A percentile compares a stretch with the other conserved stretches of the same genome.
Conservation (phyloP, 2,113 vertebrate species). For the Pachyramphus minor region DNA sequence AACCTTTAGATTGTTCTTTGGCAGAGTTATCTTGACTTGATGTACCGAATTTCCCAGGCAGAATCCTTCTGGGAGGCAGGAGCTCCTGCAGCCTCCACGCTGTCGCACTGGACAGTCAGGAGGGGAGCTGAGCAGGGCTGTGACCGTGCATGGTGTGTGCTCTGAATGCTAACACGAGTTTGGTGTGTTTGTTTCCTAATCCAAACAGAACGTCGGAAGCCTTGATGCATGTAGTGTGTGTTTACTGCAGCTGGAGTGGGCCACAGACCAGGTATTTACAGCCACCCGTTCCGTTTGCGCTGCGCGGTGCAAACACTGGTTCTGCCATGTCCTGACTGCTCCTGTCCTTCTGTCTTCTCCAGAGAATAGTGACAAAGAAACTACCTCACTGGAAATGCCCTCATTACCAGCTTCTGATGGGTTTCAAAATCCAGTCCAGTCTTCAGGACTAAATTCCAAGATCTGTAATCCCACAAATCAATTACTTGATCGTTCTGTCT, state of each 20-base stretch:
- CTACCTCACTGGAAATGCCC: conserved; percentile 94
- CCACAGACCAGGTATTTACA: conserved; percentile 94
- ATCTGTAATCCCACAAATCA: conserved; percentile 67
- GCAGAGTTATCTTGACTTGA: background rate
- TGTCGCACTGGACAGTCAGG: background rate
- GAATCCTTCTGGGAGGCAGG: background rate
- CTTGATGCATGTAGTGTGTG: conserved; percentile 97
- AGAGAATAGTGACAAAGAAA: conserved; percentile 90
- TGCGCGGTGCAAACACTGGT: background rate
- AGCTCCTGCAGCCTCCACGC: background rate
- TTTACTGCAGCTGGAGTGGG: conserved; percentile 93
- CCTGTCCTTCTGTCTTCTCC: conserved; percentile 13
- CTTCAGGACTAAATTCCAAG: conserved; percentile 73
- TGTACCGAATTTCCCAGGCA: background rate
- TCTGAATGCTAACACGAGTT: conserved; percentile 83
- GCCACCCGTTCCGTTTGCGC: background rate
- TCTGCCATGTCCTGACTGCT: background rate
- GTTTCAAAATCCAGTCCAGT: conserved; percentile 74
- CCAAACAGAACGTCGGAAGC: conserved; percentile 92
- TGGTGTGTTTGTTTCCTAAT: conserved; percentile 91
- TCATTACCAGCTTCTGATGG: conserved; percentile 82
- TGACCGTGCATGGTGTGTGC: conserved; percentile 80
- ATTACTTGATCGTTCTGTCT: conserved; percentile 75
- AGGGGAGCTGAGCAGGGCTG: background rate
- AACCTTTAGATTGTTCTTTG: background rate